phyloP scores from a whole-genome alignment of 2,113 vertebrate genomes.

The Lepus americanus region DNA sequence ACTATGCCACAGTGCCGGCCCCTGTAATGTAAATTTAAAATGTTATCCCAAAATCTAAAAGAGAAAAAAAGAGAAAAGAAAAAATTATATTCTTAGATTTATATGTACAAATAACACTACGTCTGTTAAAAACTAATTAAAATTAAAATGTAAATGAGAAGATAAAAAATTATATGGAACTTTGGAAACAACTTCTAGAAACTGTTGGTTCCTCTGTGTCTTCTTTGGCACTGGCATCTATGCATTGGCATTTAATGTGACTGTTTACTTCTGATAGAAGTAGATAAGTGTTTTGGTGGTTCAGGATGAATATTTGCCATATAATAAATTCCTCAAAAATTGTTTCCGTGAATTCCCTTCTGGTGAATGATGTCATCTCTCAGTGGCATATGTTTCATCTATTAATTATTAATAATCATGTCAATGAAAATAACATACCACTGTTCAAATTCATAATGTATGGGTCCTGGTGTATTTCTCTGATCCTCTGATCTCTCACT shows the following conservation, averaged over 20 bases:
- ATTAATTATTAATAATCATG: constrained; percentile 43
- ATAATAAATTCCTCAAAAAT: constrained; percentile 55
- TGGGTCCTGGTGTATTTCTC: not conserved
- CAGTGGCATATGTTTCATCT: not conserved
- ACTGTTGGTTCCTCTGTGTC: not conserved
- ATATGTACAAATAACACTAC: too few species aligned
- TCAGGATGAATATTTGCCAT: not conserved
- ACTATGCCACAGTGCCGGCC: too few species aligned
- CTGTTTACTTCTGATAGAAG: constrained; percentile 26
- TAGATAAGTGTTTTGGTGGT: not conserved
- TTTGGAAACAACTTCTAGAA: not conserved
- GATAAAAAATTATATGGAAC: not conserved
- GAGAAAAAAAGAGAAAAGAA: too few species aligned
- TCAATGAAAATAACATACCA: constrained; percentile 43
- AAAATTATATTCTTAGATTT: too few species aligned
- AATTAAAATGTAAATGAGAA: not conserved
- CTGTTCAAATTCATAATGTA: constrained; percentile 35
- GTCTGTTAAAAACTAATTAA: too few species aligned
- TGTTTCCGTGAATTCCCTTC: not conserved
- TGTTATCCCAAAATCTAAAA: too few species aligned
- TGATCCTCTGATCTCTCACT: not conserved
- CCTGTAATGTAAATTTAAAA: too few species aligned
- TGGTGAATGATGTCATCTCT: not conserved
- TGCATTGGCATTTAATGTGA: not conserved
- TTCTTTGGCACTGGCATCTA: not conserved